A percentile compares a stretch with the other conserved stretches of the same genome.
phyloP scores from a whole-genome alignment of 1,140 invertebrate genomes.

The Polypedilum pembai region DNA sequence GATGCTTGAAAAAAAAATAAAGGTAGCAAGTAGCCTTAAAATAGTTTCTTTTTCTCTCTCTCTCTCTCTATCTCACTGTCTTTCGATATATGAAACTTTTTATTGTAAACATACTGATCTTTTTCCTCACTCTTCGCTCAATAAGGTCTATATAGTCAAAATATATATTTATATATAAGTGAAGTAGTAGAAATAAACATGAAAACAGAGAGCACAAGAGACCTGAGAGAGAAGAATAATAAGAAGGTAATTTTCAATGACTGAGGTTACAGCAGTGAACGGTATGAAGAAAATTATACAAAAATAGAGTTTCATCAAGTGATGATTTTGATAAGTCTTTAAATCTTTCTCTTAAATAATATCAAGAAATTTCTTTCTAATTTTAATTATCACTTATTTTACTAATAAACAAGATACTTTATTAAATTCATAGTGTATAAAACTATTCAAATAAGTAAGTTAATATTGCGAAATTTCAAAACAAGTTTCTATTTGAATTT shows the following conservation, averaged over 20 bases:
- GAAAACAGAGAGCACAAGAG: background rate
- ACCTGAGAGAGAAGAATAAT: background rate
- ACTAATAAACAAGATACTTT: no score
- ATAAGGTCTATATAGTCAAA: background rate
- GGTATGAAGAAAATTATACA: background rate
- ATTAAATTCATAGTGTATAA: no score
- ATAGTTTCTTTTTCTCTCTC: slow-evolving; percentile 8
- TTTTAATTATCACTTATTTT: no score
- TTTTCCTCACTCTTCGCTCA: background rate
- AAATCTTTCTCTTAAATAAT: no score
- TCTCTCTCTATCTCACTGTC: background rate
- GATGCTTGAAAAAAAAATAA: background rate
- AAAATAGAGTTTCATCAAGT: no score
- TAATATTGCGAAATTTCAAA: no score
- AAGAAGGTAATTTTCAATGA: background rate
- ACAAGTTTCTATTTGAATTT: no score
- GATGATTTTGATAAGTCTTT: no score
- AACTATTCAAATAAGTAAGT: no score
- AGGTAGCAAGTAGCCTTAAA: background rate
- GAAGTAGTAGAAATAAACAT: slow-evolving; percentile 7
- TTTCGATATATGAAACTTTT: background rate
- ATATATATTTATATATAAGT: no score
- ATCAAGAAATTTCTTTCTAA: no score
- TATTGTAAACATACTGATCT: background rate
- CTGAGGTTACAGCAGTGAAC: background rate